Percentiles rank a stretch among this genome's conserved stretches.
These are phyloP conservation scores for Andricus grossulariae DNA, from an alignment of 1,140 invertebrate species.

Conservation along the genomic window DNA sequence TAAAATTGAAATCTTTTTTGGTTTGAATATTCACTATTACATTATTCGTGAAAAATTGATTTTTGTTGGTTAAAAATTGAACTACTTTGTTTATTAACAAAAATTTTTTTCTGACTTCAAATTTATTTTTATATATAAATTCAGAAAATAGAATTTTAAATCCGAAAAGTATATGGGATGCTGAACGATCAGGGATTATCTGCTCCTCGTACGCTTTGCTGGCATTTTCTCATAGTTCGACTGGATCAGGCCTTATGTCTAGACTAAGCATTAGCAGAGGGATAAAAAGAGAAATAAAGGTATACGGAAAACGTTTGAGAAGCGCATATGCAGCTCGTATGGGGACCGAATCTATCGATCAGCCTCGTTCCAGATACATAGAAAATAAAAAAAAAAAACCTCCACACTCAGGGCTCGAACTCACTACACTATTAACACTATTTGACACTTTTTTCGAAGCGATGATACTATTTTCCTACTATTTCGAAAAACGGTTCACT, in stretches of 20 bases:
- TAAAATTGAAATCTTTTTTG: too few species aligned
- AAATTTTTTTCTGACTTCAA: too few species aligned
- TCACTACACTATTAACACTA: too few species aligned
- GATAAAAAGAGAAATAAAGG: neutral
- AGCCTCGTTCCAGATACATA: constrained; percentile 1
- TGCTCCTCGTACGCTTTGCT: constrained; percentile 10
- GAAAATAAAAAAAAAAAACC: neutral
- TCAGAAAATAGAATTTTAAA: neutral
- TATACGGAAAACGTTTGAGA: constrained; percentile 15
- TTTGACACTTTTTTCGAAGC: too few species aligned
- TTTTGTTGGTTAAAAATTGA: too few species aligned
- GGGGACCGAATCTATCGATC: constrained; percentile 5
- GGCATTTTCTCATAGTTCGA: constrained; percentile 11
- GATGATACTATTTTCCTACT: too few species aligned
- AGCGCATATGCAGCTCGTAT: neutral
- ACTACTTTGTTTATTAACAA: too few species aligned
- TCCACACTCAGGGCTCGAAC: too few species aligned
- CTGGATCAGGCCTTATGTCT: constrained; percentile 25
- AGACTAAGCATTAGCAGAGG: constrained; percentile 28
- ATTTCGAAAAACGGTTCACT: too few species aligned
- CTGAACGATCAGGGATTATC: constrained; percentile 5
- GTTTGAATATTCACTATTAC: too few species aligned
- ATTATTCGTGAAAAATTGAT: too few species aligned
- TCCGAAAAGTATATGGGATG: neutral
- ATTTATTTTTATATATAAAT: too few species aligned